phyloP scores from a whole-genome alignment of 2,888 invertebrate species.

The Leistus spinibarbis region DNA sequence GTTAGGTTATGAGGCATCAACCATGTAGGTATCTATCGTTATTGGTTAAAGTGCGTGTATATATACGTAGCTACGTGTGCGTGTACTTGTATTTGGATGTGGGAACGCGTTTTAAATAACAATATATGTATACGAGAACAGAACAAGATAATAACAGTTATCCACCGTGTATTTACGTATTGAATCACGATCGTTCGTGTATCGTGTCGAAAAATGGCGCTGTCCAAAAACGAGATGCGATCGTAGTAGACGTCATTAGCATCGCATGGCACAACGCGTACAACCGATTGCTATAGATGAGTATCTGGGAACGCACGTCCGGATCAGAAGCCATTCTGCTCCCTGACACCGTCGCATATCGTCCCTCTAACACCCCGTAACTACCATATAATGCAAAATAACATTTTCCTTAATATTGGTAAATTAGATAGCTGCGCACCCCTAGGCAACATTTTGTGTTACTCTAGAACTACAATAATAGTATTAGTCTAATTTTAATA shows the following conservation, averaged over 20 bases:
- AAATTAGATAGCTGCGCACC: no score
- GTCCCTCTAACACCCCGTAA: not conserved
- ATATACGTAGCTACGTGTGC: no score
- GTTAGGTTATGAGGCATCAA: no score
- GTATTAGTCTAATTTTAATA: no score
- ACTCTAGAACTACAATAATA: no score
- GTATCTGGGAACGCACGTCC: not conserved
- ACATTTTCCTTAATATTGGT: no score
- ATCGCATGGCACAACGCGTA: not conserved
- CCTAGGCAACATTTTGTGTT: no score
- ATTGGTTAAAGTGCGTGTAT: no score
- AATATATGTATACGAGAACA: conserved; percentile 4
- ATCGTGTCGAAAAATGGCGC: not conserved
- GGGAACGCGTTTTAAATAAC: conserved; percentile 1
- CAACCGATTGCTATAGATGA: not conserved
- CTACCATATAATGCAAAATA: not conserved
- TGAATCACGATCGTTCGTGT: conserved; percentile 14
- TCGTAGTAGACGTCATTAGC: conserved; percentile 19
- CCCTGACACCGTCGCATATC: no score
- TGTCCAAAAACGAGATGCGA: conserved; percentile 19
- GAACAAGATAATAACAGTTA: conserved; percentile 21
- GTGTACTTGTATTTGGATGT: not conserved
- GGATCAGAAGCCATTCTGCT: not conserved
- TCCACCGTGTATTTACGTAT: conserved; percentile 5
- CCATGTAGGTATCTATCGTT: no score